Conservation (phyloP, 2,113 vertebrate genomes). For the Galbula dea region DNA sequence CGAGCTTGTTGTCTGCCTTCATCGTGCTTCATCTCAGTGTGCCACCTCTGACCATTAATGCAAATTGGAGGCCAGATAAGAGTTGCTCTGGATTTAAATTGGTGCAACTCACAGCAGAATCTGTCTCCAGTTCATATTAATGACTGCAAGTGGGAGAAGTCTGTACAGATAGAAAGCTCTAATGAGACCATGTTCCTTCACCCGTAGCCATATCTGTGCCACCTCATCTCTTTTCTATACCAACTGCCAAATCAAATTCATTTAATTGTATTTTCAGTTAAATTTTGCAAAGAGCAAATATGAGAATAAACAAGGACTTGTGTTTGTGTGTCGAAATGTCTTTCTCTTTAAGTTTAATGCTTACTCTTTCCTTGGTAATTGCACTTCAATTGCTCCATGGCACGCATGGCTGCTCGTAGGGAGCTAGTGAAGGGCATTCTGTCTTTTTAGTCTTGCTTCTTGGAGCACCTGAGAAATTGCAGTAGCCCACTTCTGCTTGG, state of each 20-base stretch:
- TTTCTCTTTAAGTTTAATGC: neutral
- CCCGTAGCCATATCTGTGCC: neutral
- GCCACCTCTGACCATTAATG: constrained; percentile 41
- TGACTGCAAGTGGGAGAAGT: constrained; percentile 11
- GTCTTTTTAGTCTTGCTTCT: neutral
- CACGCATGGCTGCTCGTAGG: neutral
- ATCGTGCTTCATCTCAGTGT: neutral
- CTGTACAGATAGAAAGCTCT: neutral
- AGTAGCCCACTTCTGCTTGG: neutral
- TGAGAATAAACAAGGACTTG: neutral
- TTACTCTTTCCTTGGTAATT: neutral
- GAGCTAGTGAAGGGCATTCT: neutral
- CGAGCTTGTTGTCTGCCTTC: neutral
- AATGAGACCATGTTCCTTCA: constrained; percentile 49
- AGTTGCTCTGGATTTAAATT: constrained; percentile 48
- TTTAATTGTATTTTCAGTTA: constrained; percentile 36
- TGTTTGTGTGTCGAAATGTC: neutral
- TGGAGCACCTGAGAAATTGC: neutral
- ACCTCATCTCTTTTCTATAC: constrained; percentile 2
- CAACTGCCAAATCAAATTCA: neutral
- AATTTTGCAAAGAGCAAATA: neutral
- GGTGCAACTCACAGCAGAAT: constrained; percentile 43
- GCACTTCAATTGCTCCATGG: neutral
- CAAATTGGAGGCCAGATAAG: constrained; percentile 26
- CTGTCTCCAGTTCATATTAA: constrained; percentile 36